Evolutionary conservation across 2,888 invertebrate species (phyloP).

Genomic region (Eutolmus rufibarbis): DNA sequence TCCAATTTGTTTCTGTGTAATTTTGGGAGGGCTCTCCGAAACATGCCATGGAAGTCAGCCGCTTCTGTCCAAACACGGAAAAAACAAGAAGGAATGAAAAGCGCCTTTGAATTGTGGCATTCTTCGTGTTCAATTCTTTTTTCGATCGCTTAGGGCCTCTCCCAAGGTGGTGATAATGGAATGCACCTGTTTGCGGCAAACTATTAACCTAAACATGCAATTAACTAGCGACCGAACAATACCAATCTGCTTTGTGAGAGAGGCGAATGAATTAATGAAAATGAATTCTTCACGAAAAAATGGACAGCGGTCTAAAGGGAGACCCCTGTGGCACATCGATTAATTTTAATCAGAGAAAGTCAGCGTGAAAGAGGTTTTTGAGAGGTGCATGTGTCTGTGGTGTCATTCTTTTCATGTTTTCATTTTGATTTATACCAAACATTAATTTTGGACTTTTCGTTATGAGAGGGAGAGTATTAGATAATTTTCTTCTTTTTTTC

Average conservation of each 20-base stretch:
- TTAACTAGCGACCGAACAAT: neutral
- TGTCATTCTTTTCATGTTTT: neutral
- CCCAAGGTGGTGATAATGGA: neutral
- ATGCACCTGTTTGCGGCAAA: neutral
- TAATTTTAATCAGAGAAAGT: neutral
- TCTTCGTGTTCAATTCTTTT: neutral
- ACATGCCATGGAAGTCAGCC: neutral
- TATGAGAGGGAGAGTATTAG: neutral
- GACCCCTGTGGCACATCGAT: neutral
- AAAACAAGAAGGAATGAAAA: neutral
- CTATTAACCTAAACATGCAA: slow-evolving; percentile 3
- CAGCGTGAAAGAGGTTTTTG: neutral
- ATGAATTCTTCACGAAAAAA: neutral
- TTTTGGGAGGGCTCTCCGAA: neutral
- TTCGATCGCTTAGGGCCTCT: neutral
- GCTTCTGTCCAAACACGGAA: neutral
- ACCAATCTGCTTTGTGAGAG: neutral
- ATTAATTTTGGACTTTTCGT: neutral
- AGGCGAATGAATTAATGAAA: neutral
- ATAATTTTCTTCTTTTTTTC: neutral
- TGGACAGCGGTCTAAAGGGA: neutral
- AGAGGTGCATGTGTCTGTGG: neutral
- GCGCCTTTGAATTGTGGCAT: neutral
- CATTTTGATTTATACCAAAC: neutral
- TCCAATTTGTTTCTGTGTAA: neutral